Evolutionary conservation across 1,140 invertebrate species (phyloP).

Genomic region (Hyphantria cunea): DNA sequence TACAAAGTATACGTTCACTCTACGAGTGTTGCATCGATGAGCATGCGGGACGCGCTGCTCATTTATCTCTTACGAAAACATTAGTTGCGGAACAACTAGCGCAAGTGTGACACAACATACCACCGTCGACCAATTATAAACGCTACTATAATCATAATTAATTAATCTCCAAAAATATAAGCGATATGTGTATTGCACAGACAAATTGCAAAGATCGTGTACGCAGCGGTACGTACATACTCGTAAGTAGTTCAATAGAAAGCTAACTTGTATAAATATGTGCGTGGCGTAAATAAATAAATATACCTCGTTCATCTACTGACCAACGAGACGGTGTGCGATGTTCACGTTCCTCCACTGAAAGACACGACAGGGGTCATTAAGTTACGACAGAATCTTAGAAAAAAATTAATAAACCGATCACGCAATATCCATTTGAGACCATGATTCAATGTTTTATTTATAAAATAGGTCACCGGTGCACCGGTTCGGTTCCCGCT

Average conservation of each 20-base stretch:
- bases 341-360: neutral
- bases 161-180: neutral
- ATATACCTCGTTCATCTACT: constrained; percentile 1
- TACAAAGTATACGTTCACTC: neutral
- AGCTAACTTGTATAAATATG: neutral
- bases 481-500: constrained; percentile 1
- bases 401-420: too few species aligned
- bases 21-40: neutral
- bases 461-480: neutral
- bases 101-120: too few species aligned
- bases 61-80: too few species aligned
- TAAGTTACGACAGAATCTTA: neutral
- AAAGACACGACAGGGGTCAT: neutral
- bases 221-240: neutral
- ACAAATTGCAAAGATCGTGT: neutral
- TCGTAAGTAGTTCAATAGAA: neutral
- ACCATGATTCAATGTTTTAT: neutral
- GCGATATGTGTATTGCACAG: neutral
- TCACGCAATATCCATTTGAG: constrained; percentile 6
- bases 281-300: neutral
- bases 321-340: constrained; percentile 6
- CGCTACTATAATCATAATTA: neutral
- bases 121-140: neutral
- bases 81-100: too few species aligned
- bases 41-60: neutral